These are phyloP conservation scores for Eugnorisma glareosa DNA, from an alignment of 2,888 invertebrate genomes.

Conservation along the genomic window DNA sequence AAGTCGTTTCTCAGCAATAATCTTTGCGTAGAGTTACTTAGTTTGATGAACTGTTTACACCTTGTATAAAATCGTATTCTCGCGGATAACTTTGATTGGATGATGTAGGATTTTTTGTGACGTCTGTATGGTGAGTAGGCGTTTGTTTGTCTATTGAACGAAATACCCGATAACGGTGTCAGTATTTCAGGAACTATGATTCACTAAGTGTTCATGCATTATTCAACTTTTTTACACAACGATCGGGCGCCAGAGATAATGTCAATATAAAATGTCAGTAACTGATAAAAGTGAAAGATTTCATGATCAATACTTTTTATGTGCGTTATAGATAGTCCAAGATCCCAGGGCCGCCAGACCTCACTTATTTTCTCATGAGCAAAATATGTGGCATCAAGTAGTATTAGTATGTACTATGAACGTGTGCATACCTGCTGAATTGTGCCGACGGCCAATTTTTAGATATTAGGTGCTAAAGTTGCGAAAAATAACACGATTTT, in stretches of 20 bases:
- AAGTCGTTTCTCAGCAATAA: too few relatives aligned
- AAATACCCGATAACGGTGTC: background rate
- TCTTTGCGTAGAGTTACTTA: too few relatives aligned
- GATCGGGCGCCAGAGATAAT: conserved; percentile 12
- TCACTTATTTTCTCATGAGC: too few relatives aligned
- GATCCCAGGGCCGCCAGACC: too few relatives aligned
- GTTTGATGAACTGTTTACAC: too few relatives aligned
- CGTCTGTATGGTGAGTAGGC: background rate
- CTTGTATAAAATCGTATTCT: background rate
- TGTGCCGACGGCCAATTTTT: too few relatives aligned
- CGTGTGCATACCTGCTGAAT: too few relatives aligned
- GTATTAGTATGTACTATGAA: too few relatives aligned
- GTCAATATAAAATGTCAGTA: conserved; percentile 18
- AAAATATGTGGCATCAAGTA: too few relatives aligned
- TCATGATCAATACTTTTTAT: conserved; percentile 17
- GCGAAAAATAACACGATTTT: too few relatives aligned
- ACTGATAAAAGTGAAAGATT: conserved; percentile 27
- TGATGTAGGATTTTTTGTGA: background rate
- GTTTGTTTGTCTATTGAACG: background rate
- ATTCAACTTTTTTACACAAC: background rate
- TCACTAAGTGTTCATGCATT: conserved; percentile 2
- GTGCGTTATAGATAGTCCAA: too few relatives aligned
- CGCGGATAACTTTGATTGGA: background rate
- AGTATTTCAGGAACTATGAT: conserved; percentile 9
- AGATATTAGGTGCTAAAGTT: too few relatives aligned